These are phyloP conservation scores for Pentalonia nigronervosa DNA, from an alignment of 1,140 invertebrate genomes.

Conservation along the genomic window DNA sequence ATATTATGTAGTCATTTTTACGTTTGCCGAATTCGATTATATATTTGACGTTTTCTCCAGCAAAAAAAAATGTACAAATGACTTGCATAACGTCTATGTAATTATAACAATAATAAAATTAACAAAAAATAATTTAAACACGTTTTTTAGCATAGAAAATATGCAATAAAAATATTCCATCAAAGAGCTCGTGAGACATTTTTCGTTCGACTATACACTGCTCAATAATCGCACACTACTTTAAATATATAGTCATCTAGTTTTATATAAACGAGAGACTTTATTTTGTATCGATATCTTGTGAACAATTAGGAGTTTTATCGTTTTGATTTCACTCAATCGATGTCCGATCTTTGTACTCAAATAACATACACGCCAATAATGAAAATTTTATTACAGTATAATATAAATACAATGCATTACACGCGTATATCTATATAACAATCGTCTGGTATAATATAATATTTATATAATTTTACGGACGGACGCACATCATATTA, in stretches of 20 bases:
- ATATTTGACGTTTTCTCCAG: no score
- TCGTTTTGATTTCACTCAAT: neutral
- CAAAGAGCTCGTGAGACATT: no score
- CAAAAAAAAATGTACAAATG: no score
- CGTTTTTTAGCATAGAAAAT: no score
- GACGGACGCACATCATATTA: neutral
- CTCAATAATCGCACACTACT: neutral
- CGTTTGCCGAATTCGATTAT: no score
- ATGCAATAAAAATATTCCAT: no score
- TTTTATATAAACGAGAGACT: neutral
- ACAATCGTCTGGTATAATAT: neutral
- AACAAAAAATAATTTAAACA: no score
- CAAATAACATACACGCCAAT: neutral
- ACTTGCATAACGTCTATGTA: no score
- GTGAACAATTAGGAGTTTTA: neutral
- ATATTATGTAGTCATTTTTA: no score
- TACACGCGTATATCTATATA: neutral
- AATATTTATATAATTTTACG: neutral
- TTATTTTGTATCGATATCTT: neutral
- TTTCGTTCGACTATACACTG: no score
- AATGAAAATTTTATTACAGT: neutral
- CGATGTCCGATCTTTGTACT: neutral
- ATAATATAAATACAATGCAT: neutral
- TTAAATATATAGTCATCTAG: neutral
- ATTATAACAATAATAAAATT: no score